Evolutionary conservation across 2,888 invertebrate species (phyloP).

Genomic region (Pardosa pseudoannulata): DNA sequence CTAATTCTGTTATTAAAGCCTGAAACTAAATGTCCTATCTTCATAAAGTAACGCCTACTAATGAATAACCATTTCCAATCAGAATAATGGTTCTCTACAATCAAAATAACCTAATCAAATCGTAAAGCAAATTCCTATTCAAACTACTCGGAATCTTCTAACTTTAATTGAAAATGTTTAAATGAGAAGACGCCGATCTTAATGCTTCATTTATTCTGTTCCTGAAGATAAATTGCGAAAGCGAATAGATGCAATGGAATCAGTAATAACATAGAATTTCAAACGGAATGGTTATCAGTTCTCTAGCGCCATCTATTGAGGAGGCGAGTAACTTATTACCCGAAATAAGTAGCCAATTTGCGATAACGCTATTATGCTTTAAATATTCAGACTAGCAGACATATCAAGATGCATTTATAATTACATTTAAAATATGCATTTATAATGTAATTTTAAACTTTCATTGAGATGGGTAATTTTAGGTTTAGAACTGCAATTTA

Average conservation of each 20-base stretch:
- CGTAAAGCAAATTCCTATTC: constrained; percentile 13
- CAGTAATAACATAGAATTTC: constrained; percentile 3
- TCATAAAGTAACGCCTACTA: neutral
- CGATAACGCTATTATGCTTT: too few relatives aligned
- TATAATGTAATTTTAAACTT: too few relatives aligned
- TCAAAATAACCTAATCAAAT: constrained; percentile 17
- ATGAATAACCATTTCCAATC: constrained; percentile 10
- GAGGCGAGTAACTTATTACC: too few relatives aligned
- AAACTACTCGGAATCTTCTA: constrained; percentile 1
- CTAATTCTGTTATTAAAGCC: constrained; percentile 4
- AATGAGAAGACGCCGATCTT: constrained; percentile 17
- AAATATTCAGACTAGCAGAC: too few relatives aligned
- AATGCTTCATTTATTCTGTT: constrained; percentile 15
- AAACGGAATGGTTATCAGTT: neutral
- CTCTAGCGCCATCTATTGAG: neutral
- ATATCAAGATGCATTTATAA: too few relatives aligned
- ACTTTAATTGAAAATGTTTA: constrained; percentile 19
- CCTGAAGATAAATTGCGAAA: constrained; percentile 5
- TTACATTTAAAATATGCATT: too few relatives aligned
- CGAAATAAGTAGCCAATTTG: too few relatives aligned
- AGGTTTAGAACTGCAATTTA: too few relatives aligned
- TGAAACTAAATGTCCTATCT: neutral
- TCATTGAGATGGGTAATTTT: too few relatives aligned
- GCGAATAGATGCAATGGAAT: constrained; percentile 4
- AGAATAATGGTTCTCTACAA: constrained; percentile 6